Evolutionary conservation across 1,140 invertebrate species (phyloP), one percentile per base, ranked within the genome.

Genomic region (Drosophila sulfurigaster): DNA sequence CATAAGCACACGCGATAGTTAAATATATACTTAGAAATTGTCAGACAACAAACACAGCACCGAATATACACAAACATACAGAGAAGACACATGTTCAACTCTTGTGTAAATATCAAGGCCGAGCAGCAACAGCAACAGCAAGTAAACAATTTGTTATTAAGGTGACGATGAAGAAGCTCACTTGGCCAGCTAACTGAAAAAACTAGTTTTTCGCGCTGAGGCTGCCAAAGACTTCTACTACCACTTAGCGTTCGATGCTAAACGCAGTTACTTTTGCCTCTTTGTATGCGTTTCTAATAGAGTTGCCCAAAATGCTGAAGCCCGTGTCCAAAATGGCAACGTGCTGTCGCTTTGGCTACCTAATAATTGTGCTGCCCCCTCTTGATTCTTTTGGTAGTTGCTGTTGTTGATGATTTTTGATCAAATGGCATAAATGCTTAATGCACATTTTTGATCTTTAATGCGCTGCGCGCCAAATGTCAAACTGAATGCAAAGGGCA

Each of bases 41-140:
- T 28, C 35, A 38, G 13, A 30, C 63, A 66, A 52, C 75, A 65
- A 25, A 25, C 20, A 65, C 75, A 56, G 48, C 54, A 35, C 35
- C 7, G 35, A 38, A 60, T 45, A 70, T 7, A 57, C 13, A 32
- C 32, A 46, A 10, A 38, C 43, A 35, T 32, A 8, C 7, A 32
- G 6, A 5, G 13, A 30, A 51, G 6, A 62, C 49, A 68, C 81
- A 25, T 10, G 48, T 52, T 38, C 20, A 46, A 43, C 51, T 74
- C 72, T 25, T 70, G 70, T 83, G 81, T 85, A 85, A 83, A 83
- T 83, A 83, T 83, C 81, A 83, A 83, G 81, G 81, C 81, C 69
- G 15, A 38, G 20, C 57, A 38, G 1, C 49, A 20, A 54, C 20
- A 25, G 3, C 41, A n/a, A 32, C 62, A 48, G 8, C 43, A 65